Conservation (phyloP, 2,113 vertebrate species). For the Odocoileus hemionus region DNA sequence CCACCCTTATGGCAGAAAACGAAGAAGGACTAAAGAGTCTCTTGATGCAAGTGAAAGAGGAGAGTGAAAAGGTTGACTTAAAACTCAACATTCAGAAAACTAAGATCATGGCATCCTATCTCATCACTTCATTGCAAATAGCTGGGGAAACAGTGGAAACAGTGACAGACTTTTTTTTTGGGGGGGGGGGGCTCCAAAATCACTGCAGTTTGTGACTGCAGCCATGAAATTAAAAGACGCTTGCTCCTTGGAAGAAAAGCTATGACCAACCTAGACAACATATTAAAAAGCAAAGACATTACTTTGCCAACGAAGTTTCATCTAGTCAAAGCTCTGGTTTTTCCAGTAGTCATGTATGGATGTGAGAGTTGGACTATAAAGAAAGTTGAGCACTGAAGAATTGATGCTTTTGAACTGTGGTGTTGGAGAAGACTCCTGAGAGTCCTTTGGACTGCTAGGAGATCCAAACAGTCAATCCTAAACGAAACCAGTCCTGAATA, state of each 20-base stretch:
- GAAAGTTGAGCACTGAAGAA: not conserved
- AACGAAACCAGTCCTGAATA: not conserved
- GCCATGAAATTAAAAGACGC: not conserved
- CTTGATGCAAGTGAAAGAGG: not conserved
- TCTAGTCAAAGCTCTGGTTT: not conserved
- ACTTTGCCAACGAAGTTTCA: fast-evolving
- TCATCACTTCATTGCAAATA: not conserved
- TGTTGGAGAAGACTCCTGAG: not conserved
- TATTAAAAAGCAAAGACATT: not conserved
- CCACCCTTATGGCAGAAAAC: not conserved
- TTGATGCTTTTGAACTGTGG: not conserved
- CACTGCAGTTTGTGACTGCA: not conserved
- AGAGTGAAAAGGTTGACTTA: not conserved
- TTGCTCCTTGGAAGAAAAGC: not conserved
- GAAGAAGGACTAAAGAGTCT: not conserved
- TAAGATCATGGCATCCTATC: not conserved
- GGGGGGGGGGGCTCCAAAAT: not conserved
- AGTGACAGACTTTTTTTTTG: not conserved
- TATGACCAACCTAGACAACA: not conserved
- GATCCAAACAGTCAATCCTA: not conserved
- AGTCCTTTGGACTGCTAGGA: not conserved
- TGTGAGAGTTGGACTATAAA: not conserved
- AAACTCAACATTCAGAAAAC: not conserved
- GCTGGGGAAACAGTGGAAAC: not conserved
- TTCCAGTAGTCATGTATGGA: not conserved